phyloP scores from a whole-genome alignment of 2,113 vertebrate species.

The Tragelaphus strepsiceros region DNA sequence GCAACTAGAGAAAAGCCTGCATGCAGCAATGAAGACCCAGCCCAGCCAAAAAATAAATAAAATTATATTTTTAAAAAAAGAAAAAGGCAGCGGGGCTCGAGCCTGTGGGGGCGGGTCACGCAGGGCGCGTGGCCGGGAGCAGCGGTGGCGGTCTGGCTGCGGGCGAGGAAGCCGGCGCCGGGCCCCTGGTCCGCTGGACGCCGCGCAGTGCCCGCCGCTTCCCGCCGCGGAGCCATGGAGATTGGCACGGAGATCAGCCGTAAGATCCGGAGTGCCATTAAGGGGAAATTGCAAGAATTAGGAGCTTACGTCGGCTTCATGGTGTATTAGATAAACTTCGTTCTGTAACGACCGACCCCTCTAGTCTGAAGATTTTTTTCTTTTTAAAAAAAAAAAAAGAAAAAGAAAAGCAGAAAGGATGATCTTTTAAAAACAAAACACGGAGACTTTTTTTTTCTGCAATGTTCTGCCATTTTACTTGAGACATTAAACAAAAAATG shows the following conservation, averaged over 20 bases:
- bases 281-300: no score
- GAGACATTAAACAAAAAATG: constrained; percentile 75
- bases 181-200: background rate
- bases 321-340: no score
- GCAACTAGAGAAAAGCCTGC: background rate
- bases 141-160: background rate
- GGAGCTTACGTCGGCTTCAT: no score
- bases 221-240: constrained; percentile 76
- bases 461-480: constrained; percentile 78
- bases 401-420: constrained; percentile 60
- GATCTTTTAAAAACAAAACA: constrained; percentile 72
- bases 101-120: constrained; percentile 46
- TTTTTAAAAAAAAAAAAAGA: background rate
- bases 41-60: background rate
- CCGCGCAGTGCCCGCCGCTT: background rate
- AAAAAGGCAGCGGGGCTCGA: fast-evolving
- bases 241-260: constrained; percentile 86
- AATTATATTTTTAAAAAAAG: background rate
- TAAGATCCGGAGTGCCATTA: constrained; percentile 77
- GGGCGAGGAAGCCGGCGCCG: background rate
- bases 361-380: background rate
- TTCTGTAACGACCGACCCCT: no score
- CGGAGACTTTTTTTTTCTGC: constrained; percentile 75
- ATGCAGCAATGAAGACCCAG: background rate
- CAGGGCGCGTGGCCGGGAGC: constrained; percentile 21